These are phyloP conservation scores for Diorhabda carinulata DNA, from an alignment of 1,140 invertebrate species.

Conservation along the genomic window DNA sequence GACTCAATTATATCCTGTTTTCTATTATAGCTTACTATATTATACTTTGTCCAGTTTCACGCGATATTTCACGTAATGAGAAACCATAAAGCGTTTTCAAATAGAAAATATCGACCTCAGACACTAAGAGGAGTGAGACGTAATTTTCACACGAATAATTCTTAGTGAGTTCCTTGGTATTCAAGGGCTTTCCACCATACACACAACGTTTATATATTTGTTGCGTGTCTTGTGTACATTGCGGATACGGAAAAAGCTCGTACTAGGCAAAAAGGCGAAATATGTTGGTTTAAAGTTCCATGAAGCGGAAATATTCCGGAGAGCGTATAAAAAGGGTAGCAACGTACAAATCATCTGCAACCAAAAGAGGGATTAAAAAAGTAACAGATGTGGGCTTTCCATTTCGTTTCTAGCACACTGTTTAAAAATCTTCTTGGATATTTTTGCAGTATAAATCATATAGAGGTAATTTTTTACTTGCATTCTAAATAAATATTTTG, in stretches of 20 bases:
- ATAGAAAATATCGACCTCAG: too few relatives aligned
- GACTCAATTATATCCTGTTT: too few relatives aligned
- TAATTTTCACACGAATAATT: background rate
- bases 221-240: conserved; percentile 16
- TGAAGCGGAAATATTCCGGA: conserved; percentile 31
- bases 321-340: conserved; percentile 34
- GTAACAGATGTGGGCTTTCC: conserved; percentile 35
- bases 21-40: too few relatives aligned
- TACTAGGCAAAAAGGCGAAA: conserved; percentile 26
- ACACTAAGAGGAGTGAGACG: background rate
- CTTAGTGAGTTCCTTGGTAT: background rate
- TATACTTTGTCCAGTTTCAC: too few relatives aligned
- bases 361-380: conserved; percentile 31
- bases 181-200: background rate
- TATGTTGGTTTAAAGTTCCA: conserved; percentile 35
- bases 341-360: conserved; percentile 36
- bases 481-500: too few relatives aligned
- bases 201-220: conserved; percentile 8
- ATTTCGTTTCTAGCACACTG: conserved; percentile 28
- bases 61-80: too few relatives aligned
- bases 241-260: conserved; percentile 12
- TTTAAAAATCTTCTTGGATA: background rate
- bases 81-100: too few relatives aligned
- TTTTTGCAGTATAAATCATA: too few relatives aligned
- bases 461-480: too few relatives aligned